phyloP scores from a whole-genome alignment of 2,113 vertebrate genomes.

The Neofelis nebulosa region DNA sequence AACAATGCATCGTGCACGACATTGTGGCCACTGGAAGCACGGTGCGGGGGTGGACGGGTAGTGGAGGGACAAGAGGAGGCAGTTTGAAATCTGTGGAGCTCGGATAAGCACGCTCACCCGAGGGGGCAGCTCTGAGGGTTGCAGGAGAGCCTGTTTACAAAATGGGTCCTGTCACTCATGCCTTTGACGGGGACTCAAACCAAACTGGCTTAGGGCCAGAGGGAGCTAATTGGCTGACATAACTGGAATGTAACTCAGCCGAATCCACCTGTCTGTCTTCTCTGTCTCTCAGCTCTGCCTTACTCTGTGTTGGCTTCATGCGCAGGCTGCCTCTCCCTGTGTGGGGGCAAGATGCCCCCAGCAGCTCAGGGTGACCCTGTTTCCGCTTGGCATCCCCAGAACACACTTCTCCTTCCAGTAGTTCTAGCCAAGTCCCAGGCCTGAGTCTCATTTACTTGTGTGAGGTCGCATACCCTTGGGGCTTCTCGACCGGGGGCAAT shows the following conservation, averaged over 20 bases:
- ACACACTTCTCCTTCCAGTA: background rate
- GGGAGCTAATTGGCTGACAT: background rate
- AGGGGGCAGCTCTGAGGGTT: background rate
- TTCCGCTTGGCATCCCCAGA: too few species aligned
- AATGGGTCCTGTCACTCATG: background rate
- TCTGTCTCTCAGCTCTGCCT: background rate
- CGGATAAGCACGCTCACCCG: background rate
- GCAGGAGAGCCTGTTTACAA: background rate
- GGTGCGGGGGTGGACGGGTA: accelerated
- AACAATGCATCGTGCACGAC: background rate
- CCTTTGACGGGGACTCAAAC: background rate
- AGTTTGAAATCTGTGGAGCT: background rate
- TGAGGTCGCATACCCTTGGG: too few species aligned
- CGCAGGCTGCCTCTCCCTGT: accelerated
- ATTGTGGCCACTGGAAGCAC: accelerated
- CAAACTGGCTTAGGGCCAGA: background rate
- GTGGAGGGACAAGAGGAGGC: background rate
- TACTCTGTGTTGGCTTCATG: background rate
- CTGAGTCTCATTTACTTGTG: background rate
- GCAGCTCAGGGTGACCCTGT: background rate
- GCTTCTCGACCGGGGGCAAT: background rate
- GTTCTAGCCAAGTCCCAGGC: background rate
- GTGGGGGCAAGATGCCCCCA: background rate
- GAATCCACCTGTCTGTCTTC: background rate
- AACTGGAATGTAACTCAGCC: background rate